Evolutionary conservation across 2,888 invertebrate genomes (phyloP).

Genomic region (Drosophila seclusa): DNA sequence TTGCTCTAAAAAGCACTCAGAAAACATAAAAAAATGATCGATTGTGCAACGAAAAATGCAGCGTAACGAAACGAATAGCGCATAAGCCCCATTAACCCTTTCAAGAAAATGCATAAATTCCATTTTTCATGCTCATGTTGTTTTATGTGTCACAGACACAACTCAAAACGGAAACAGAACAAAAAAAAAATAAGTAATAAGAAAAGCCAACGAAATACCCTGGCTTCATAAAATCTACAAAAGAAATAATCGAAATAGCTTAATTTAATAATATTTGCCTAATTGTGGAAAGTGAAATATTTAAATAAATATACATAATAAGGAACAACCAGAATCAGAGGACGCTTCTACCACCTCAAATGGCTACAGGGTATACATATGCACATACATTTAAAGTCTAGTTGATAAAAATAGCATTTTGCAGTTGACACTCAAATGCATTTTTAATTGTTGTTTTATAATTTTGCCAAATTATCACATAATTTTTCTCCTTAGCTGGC

Average conservation of each 20-base stretch:
- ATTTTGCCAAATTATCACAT: constrained; percentile 79
- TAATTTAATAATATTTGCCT: background rate
- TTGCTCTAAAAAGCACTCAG: constrained; percentile 17
- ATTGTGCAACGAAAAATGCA: constrained; percentile 40
- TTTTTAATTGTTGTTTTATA: constrained; percentile 74
- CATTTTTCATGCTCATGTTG: constrained; percentile 45
- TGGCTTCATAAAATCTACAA: background rate
- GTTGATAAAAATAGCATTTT: constrained; percentile 35
- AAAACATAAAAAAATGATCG: constrained; percentile 39
- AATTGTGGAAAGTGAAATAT: background rate
- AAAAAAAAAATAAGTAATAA: background rate
- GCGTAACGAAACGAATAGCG: constrained; percentile 37
- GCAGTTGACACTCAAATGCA: constrained; percentile 74
- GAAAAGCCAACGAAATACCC: background rate
- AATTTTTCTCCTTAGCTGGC: constrained; percentile 48
- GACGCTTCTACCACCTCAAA: background rate
- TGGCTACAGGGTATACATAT: constrained; percentile 8
- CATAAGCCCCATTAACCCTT: constrained; percentile 62
- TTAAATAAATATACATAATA: background rate
- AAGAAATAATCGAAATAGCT: too few relatives aligned
- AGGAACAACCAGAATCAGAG: background rate
- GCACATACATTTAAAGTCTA: background rate
- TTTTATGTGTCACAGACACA: constrained; percentile 41
- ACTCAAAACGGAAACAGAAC: constrained; percentile 19
- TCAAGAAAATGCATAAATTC: constrained; percentile 65